Evolutionary conservation across 2,797 vertebrate genomes (phyloP), one percentile per base, ranked within the genome.

Genomic region (Alosa sapidissima): DNA sequence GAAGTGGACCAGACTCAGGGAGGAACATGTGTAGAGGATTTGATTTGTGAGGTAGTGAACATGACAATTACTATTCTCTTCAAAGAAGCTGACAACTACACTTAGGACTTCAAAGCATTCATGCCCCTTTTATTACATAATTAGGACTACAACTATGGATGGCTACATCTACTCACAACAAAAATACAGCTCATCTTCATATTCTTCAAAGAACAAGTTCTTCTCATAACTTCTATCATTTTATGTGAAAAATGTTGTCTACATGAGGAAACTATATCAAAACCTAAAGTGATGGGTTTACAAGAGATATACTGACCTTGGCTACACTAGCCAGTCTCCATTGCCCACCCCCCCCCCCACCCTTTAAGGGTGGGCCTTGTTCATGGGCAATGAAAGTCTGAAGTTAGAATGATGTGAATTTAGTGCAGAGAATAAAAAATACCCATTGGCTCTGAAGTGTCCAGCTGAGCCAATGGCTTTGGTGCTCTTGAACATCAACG

Each of bases 41-140:
- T 94, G 93, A 95, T 95, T 93, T 94, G 93, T 91, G 92, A 94
- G 92, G 90, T 88, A 93, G 86, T 91, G 91, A 95, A 95, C 94
- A 93, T 94, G 92, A 95, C 92, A 93, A 94, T 94, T 94, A 94
- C 91, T 86, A 91, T 93, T 92, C 88, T 91, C 93, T 93, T 95
- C 93, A 95, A 95, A 95, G 93, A 90, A 91, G 92, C 92, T 91
- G 93, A 93, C 94, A 93, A 94, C 93, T 93, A 90, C 90, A 91
- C 89, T 93, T 92, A 91, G 89, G 91, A 91, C 93, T 93, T 95
- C 94, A 96, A 96, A 96, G 93, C 89, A 72, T 91, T 89, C 91
- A 91, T 91, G 90, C 89, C 86, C 89, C 89, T 93, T 95, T 95
- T 94, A 94, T 93, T 93, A 93, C 90, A 92, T 92, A 93, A 95